Evolutionary conservation across 2,888 invertebrate species (phyloP).

Genomic region (Mantis religiosa): DNA sequence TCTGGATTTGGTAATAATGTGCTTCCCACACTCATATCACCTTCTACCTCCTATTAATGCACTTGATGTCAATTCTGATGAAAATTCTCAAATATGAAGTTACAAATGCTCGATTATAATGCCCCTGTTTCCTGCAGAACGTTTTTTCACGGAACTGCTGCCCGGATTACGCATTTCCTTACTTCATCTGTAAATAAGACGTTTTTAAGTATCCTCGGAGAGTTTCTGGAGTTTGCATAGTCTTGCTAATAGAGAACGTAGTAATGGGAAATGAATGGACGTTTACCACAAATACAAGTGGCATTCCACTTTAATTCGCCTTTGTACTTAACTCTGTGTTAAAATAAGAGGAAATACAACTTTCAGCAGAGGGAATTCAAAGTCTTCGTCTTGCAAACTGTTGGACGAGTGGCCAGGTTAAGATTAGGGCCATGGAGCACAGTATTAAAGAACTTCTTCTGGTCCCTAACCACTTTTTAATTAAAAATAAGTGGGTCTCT

Average conservation of each 20-base stretch:
- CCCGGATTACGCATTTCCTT: neutral
- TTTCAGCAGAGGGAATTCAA: neutral
- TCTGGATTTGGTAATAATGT: no score
- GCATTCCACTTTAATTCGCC: neutral
- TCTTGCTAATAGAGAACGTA: neutral
- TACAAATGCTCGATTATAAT: no score
- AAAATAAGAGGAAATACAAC: neutral
- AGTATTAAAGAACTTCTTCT: neutral
- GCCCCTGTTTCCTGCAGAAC: no score
- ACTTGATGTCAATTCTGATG: no score
- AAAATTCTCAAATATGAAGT: no score
- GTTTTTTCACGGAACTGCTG: neutral
- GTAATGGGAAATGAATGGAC: neutral
- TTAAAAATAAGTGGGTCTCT: neutral
- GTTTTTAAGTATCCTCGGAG: neutral
- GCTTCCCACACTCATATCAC: no score
- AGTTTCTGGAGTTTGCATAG: neutral
- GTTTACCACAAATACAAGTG: neutral
- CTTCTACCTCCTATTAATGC: no score
- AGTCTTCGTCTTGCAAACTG: neutral
- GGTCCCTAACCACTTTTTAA: neutral
- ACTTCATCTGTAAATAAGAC: neutral
- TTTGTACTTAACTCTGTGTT: neutral
- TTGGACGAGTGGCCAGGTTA: neutral
- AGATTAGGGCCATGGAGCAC: neutral